phyloP scores from a whole-genome alignment of 2,888 invertebrate species.

The Eutolmus rufibarbis region DNA sequence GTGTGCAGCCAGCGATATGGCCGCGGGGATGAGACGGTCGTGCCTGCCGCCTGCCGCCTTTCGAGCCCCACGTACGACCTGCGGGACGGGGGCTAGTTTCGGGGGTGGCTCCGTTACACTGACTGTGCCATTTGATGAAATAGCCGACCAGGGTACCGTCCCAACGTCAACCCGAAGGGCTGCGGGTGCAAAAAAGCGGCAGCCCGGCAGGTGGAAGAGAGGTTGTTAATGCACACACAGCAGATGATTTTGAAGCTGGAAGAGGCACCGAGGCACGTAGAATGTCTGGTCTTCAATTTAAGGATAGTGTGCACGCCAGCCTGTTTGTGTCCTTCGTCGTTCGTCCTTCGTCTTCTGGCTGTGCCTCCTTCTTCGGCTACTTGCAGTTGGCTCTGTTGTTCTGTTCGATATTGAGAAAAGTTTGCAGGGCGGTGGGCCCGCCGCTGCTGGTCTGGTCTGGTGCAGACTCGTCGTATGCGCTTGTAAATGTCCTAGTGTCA shows the following conservation, averaged over 20 bases:
- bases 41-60: background rate
- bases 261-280: slow-evolving; percentile 23
- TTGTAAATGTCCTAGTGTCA: slow-evolving; percentile 49
- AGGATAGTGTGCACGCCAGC: slow-evolving; percentile 26
- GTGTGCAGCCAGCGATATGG: slow-evolving; percentile 11
- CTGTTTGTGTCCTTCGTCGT: slow-evolving; percentile 35
- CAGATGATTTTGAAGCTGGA: slow-evolving; percentile 35
- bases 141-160: slow-evolving; percentile 1
- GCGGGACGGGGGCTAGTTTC: slow-evolving; percentile 26
- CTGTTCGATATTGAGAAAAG: slow-evolving; percentile 38
- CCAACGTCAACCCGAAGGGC: background rate
- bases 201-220: slow-evolving; percentile 15
- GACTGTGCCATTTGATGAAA: slow-evolving; percentile 17
- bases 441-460: background rate
- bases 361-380: slow-evolving; percentile 14
- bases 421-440: background rate
- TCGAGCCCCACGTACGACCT: background rate
- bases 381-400: slow-evolving; percentile 25
- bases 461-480: slow-evolving; percentile 37
- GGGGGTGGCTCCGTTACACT: slow-evolving; percentile 17
- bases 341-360: slow-evolving; percentile 31
- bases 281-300: slow-evolving; percentile 37
- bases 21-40: background rate
- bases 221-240: slow-evolving; percentile 38
- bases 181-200: background rate